phyloP scores from a whole-genome alignment of 2,113 vertebrate genomes.

The Gambusia holbrooki region DNA sequence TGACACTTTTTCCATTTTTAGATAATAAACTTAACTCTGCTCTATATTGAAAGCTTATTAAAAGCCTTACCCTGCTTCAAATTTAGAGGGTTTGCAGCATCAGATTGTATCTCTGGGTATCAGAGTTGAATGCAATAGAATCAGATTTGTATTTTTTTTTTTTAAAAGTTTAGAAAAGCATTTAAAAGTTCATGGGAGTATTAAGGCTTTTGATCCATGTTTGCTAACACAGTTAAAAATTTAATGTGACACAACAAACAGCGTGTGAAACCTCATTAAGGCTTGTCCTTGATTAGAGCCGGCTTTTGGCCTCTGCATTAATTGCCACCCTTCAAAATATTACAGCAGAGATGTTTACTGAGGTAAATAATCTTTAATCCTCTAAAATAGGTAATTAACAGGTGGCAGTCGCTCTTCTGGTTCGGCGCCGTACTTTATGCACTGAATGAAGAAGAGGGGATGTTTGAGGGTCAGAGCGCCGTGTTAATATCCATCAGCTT shows the following conservation, averaged over 20 bases:
- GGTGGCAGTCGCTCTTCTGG: slow-evolving; percentile 48
- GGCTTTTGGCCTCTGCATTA: slow-evolving; percentile 62
- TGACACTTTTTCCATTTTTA: no score
- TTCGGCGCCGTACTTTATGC: slow-evolving; percentile 17
- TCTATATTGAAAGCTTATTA: no score
- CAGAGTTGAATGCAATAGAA: neutral
- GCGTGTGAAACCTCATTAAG: slow-evolving; percentile 56
- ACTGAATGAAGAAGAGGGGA: slow-evolving; percentile 26
- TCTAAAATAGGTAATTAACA: slow-evolving; percentile 67
- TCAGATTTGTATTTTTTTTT: no score
- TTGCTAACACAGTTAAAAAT: slow-evolving; percentile 12
- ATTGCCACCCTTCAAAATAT: slow-evolving; percentile 69
- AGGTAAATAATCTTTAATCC: slow-evolving; percentile 66
- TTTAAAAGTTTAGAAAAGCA: no score
- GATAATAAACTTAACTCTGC: no score
- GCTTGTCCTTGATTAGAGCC: slow-evolving; percentile 59
- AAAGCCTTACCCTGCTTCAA: no score
- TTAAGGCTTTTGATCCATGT: neutral
- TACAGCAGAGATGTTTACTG: slow-evolving; percentile 53
- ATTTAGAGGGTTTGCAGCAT: no score
- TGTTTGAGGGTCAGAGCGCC: neutral
- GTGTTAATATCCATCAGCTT: neutral
- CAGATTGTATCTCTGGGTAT: neutral
- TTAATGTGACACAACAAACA: slow-evolving; percentile 48
- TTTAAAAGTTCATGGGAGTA: no score